These are phyloP conservation scores for Mola mola DNA, from an alignment of 2,113 vertebrate genomes.

Conservation along the genomic window DNA sequence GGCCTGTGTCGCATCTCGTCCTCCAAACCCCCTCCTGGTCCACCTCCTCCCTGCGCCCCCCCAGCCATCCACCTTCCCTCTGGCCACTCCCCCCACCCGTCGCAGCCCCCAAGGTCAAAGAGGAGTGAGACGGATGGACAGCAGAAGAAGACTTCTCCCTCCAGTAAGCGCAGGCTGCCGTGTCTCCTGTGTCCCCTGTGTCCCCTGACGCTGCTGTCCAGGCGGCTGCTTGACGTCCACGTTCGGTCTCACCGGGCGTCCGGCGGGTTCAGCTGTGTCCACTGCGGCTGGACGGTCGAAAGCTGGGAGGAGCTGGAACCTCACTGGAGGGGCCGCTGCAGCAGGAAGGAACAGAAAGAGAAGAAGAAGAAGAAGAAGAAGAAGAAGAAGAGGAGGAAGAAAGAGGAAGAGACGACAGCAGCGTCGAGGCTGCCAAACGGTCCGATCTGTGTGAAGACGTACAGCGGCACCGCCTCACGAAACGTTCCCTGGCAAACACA, in stretches of 20 bases:
- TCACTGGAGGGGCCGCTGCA: slow-evolving; percentile 49
- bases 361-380: background rate
- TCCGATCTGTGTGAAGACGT: slow-evolving; percentile 2
- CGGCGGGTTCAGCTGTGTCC: slow-evolving; percentile 58
- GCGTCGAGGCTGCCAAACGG: too few species aligned
- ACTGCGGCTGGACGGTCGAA: slow-evolving; percentile 46
- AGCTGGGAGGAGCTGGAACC: slow-evolving; percentile 71
- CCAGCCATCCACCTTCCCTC: slow-evolving; percentile 8
- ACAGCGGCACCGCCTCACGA: background rate
- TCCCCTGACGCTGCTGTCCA: slow-evolving; percentile 31
- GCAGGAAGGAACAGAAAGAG: background rate
- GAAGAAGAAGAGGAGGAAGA: background rate
- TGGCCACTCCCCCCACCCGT: background rate
- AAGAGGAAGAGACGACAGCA: background rate
- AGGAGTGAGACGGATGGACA: background rate
- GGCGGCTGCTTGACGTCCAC: slow-evolving; percentile 49
- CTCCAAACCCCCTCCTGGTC: slow-evolving; percentile 31
- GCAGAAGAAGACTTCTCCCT: background rate
- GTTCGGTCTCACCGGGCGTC: slow-evolving; percentile 14
- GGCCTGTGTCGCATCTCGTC: slow-evolving; percentile 68
- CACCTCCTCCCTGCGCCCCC: background rate
- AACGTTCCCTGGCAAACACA: slow-evolving; percentile 30
- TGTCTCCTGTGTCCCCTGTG: slow-evolving; percentile 63
- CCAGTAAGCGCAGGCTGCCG: background rate
- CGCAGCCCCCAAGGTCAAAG: background rate